A percentile compares a stretch with the other conserved stretches of the same genome.
These are phyloP conservation scores for Schlechtendalia chinensis DNA, from an alignment of 1,140 invertebrate genomes.

Conservation along the genomic window DNA sequence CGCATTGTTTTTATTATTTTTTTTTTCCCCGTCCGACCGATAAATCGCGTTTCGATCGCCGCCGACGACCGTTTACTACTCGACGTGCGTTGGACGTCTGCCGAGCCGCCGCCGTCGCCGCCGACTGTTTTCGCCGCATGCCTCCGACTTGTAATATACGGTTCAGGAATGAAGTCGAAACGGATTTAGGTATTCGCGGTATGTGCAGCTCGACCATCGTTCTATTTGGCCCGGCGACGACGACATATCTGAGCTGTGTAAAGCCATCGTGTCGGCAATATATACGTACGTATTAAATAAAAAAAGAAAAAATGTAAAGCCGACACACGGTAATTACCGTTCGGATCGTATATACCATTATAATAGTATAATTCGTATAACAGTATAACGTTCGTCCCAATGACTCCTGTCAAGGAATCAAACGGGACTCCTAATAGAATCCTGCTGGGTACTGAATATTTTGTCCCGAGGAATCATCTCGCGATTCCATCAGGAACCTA, in stretches of 20 bases:
- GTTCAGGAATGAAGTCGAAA: conserved; percentile 33
- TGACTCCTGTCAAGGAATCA: too few species aligned
- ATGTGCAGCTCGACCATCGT: conserved; percentile 14
- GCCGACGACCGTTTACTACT: neutral
- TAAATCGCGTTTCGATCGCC: conserved; percentile 34
- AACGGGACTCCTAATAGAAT: too few species aligned
- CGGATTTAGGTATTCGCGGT: conserved; percentile 24
- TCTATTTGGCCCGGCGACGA: conserved; percentile 26
- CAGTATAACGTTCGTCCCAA: too few species aligned
- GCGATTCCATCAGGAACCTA: too few species aligned
- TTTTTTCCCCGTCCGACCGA: neutral
- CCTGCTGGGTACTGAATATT: too few species aligned
- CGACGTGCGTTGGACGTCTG: neutral
- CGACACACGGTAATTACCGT: too few species aligned
- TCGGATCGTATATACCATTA: too few species aligned
- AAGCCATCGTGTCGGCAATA: neutral
- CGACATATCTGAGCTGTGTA: neutral
- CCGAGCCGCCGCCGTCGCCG: neutral
- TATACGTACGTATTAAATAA: neutral
- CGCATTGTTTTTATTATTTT: too few species aligned
- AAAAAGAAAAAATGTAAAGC: conserved; percentile 1
- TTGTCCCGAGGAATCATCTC: too few species aligned
- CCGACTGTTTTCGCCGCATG: conserved; percentile 33
- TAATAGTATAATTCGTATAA: too few species aligned
- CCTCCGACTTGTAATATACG: conserved; percentile 40